Conservation (phyloP, 2,797 vertebrate species). For the Yasuhikotakia modesta region DNA sequence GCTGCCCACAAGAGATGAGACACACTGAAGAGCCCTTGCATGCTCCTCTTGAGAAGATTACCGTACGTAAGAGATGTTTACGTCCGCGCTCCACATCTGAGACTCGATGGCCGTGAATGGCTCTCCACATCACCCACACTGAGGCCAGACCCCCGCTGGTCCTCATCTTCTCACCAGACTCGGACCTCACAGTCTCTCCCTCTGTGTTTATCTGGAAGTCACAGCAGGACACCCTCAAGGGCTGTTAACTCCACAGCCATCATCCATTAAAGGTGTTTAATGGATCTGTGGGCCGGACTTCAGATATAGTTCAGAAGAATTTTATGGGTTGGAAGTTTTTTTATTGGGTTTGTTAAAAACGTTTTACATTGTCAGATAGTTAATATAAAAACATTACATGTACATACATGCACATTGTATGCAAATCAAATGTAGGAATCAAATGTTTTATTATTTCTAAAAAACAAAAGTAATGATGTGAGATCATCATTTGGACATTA, state of each 20-base stretch:
- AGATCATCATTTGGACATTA: too few relatives aligned
- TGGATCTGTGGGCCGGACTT: conserved; percentile 1
- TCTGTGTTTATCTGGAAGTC: conserved; percentile 8
- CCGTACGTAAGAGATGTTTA: conserved; percentile 17
- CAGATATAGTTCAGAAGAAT: background rate
- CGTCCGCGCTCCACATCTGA: conserved; percentile 13
- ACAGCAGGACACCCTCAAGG: conserved; percentile 13
- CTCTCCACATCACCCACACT: conserved; percentile 28
- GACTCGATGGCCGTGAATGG: background rate
- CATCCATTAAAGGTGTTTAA: conserved; percentile 39
- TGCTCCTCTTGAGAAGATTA: conserved; percentile 24
- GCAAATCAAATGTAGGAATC: background rate
- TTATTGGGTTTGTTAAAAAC: background rate
- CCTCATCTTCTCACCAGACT: conserved; percentile 13
- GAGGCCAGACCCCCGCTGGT: background rate
- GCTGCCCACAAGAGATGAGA: conserved; percentile 6
- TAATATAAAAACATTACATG: background rate
- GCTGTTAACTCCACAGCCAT: conserved; percentile 35
- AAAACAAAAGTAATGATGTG: background rate
- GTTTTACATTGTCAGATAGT: background rate
- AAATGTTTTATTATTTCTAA: background rate
- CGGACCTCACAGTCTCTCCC: background rate
- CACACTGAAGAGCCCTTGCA: conserved; percentile 18
- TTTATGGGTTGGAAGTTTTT: background rate
- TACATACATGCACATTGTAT: background rate